A percentile compares a stretch with the other conserved stretches of the same genome.
phyloP scores from a whole-genome alignment of 2,113 vertebrate species.

The Speoplatyrhinus poulsoni region DNA sequence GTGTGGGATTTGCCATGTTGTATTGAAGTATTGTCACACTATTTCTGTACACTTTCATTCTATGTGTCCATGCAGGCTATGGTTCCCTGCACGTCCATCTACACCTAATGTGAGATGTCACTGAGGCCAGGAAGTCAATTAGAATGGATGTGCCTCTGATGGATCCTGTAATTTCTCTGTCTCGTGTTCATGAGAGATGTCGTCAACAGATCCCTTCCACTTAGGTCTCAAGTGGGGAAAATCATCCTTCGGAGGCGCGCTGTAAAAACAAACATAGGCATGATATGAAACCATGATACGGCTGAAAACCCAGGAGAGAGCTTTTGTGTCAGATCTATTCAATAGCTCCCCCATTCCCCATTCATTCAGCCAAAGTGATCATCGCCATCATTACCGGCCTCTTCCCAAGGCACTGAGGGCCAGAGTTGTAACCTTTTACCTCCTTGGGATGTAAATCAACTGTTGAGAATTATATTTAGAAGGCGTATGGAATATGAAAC shows the following conservation, averaged over 20 bases:
- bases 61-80: conserved; percentile 14
- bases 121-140: conserved; percentile 75
- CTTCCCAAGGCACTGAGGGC: conserved; percentile 51
- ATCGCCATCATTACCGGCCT: conserved; percentile 25
- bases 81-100: conserved; percentile 57
- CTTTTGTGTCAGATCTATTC: conserved; percentile 58
- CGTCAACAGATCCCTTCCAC: conserved; percentile 42
- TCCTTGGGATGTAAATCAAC: conserved; percentile 61
- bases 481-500: conserved; percentile 49
- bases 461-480: conserved; percentile 60
- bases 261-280: conserved; percentile 68
- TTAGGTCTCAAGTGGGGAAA: conserved; percentile 42
- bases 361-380: conserved; percentile 20
- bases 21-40: too few relatives aligned
- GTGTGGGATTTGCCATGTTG: too few relatives aligned
- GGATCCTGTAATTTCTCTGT: conserved; percentile 59
- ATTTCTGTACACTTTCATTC: neutral
- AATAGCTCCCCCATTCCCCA: conserved; percentile 25
- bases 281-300: conserved; percentile 58
- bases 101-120: conserved; percentile 65
- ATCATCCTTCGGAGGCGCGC: conserved; percentile 50
- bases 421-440: conserved; percentile 65
- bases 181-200: conserved; percentile 58
- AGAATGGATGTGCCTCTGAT: conserved; percentile 70
- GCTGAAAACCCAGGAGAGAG: conserved; percentile 41